Percentiles rank a stretch among this genome's conserved stretches.
phyloP scores from a whole-genome alignment of 2,797 vertebrate genomes.

The Tauraco hartlaubi region DNA sequence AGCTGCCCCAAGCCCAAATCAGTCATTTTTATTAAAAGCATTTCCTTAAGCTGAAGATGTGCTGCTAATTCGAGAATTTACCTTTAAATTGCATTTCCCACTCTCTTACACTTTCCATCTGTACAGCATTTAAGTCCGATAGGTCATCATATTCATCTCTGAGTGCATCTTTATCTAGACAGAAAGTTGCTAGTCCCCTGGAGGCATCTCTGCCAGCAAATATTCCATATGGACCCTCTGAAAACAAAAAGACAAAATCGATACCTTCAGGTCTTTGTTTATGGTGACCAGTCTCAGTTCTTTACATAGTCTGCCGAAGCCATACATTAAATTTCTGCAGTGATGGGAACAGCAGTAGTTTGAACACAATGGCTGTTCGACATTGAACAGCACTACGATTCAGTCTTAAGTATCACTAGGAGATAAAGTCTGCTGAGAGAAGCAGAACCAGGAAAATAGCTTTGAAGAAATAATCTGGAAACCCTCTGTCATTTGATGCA shows the following conservation, averaged over 20 bases:
- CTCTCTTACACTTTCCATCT: conserved; percentile 99
- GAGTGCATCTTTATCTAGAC: conserved; percentile 95
- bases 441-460: conserved; percentile 17
- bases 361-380: neutral
- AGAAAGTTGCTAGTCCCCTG: conserved; percentile 97
- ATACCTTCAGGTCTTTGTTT: conserved; percentile 33
- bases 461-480: conserved; percentile 6
- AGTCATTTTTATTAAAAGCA: neutral
- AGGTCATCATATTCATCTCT: conserved; percentile 97
- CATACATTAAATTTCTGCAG: neutral
- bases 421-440: conserved; percentile 21
- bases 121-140: conserved; percentile 97
- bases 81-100: conserved; percentile 99
- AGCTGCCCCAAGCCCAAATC: neutral
- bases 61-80: conserved; percentile 66
- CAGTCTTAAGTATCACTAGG: neutral
- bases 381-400: conserved; percentile 3
- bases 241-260: conserved; percentile 63
- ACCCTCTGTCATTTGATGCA: conserved; percentile 28
- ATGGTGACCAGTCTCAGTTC: neutral
- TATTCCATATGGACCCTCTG: conserved; percentile 97
- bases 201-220: conserved; percentile 98
- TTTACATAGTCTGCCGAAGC: neutral
- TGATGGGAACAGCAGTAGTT: neutral
- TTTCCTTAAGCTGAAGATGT: conserved; percentile 1